Evolutionary conservation across 2,113 vertebrate genomes (phyloP).

Genomic region (Macrotis lagotis): DNA sequence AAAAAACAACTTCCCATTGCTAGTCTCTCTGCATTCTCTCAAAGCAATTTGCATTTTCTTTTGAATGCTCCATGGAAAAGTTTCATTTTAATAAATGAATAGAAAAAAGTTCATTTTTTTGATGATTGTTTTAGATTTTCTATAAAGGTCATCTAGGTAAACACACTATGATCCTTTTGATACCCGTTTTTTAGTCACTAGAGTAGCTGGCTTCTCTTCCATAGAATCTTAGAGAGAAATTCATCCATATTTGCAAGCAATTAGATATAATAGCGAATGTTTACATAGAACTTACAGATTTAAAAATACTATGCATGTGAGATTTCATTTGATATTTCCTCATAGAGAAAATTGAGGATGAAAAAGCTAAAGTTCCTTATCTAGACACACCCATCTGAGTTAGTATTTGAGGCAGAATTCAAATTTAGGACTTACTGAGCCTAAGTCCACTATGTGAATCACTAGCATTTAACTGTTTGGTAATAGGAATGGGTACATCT

Average conservation of each 20-base stretch:
- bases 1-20: background rate
- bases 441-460: background rate
- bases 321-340: background rate
- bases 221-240: background rate
- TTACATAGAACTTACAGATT: background rate
- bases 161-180: accelerated
- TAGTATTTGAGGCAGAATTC: background rate
- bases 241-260: background rate
- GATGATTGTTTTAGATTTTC: background rate
- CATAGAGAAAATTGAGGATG: background rate
- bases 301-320: background rate
- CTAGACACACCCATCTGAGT: background rate
- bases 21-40: background rate
- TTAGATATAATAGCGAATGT: background rate
- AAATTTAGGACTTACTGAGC: background rate
- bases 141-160: background rate
- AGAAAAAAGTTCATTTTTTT: background rate
- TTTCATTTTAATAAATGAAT: background rate
- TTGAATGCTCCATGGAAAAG: background rate
- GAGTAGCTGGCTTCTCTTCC: background rate
- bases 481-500: background rate
- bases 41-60: background rate
- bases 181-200: background rate
- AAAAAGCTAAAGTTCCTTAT: background rate
- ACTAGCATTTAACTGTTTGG: background rate